Conservation (phyloP, 2,113 vertebrate genomes). For the Lophotis ruficrista region DNA sequence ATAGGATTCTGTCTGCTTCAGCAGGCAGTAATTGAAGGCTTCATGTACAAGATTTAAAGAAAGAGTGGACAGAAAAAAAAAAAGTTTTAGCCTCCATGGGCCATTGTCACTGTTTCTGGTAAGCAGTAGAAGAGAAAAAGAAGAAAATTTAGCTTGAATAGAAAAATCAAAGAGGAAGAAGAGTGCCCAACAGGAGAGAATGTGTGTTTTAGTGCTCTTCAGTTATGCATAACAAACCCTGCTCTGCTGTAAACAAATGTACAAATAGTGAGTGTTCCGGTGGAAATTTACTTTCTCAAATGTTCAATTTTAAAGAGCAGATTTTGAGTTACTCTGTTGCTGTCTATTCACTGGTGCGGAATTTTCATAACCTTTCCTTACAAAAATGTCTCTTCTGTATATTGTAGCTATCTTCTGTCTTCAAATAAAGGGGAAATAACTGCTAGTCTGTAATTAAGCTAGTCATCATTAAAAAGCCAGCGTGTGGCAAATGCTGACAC, state of each 20-base stretch:
- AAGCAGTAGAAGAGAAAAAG: conserved; percentile 75
- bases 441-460: neutral
- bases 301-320: conserved; percentile 10
- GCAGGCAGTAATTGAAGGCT: conserved; percentile 90
- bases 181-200: conserved; percentile 30
- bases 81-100: conserved; percentile 78
- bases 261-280: neutral
- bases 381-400: neutral
- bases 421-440: neutral
- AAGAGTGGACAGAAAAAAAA: conserved; percentile 1
- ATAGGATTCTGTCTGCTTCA: conserved; percentile 93
- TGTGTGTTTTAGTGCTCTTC: conserved; percentile 36
- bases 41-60: conserved; percentile 74
- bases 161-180: conserved; percentile 68
- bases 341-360: neutral
- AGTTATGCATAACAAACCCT: conserved; percentile 33
- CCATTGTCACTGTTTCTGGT: conserved; percentile 77
- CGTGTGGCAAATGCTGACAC: neutral
- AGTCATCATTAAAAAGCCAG: neutral
- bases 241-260: conserved; percentile 23
- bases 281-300: neutral
- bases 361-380: conserved; percentile 18
- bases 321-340: neutral
- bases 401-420: neutral
- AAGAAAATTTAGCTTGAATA: conserved; percentile 71